Base-by-base conservation (phyloP, 2,797 vertebrate genomes). In the Sorex maritimensis region DNA sequence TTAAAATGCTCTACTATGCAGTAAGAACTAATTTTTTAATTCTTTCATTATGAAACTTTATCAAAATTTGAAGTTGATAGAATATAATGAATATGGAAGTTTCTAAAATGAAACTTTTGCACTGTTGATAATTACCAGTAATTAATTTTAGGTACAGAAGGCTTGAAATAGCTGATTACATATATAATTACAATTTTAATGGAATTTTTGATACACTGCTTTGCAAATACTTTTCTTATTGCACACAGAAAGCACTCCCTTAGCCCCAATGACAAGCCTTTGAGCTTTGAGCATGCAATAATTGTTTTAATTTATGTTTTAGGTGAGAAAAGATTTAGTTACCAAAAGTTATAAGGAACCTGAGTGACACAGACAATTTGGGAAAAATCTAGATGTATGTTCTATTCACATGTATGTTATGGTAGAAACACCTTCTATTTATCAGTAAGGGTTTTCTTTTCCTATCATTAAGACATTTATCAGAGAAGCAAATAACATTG, bases 41-140 rank as follows among this genome's bases (percentile, higher is more conserved):
- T 88, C 78, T 94, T 91, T 92, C 63, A 92, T 91, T 52, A 81
- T 1, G 24, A 14, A 75, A 77, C 89, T 78, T 95, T 81, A 95
- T 95, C 92, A 94, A 88, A 94, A 93, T 41, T 68, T 82, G 68
- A 94, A 55, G 79, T 49, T 95, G 58, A 72, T 2, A 52, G 58
- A 81, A 87, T n/a, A 83, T 71, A 86, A 90, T 41, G 44, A 92
- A 82, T 30, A 77, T 26, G 26, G 34, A 90, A 84, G 63, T 67
- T 92, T 85, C 49, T 58, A 30, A 80, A 92, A 72, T 68, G 52
- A 93, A 93, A 90, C 38, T 90, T 96, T 79, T n/a, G 19, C 10
- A 38, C 12, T 28, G 21, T 49, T 85, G 55, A 24, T 83, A 94
- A 93, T 82, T 91, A 79, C 28, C 52, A 41, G 78, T 80, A 86